phyloP scores from a whole-genome alignment of 1,140 invertebrate species.

The Drosophila ironensis region DNA sequence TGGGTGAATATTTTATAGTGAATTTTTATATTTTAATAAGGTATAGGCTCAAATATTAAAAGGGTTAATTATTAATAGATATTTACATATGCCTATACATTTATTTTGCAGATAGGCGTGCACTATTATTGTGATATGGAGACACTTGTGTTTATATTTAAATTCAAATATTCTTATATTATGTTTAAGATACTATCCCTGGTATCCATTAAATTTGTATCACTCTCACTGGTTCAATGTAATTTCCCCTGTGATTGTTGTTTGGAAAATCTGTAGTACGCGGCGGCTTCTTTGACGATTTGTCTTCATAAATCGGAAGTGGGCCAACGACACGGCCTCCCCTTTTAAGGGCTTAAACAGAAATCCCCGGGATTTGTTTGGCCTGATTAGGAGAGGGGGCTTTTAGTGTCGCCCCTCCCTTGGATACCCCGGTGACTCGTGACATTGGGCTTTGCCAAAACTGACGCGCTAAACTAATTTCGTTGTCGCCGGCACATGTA shows the following conservation, averaged over 20 bases:
- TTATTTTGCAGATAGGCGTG: too few species aligned
- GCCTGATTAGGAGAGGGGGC: slow-evolving; percentile 22
- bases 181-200: too few species aligned
- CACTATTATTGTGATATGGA: too few species aligned
- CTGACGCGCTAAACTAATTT: slow-evolving; percentile 74
- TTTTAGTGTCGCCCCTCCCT: slow-evolving; percentile 15
- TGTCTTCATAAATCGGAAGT: slow-evolving; percentile 51
- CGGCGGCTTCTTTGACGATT: slow-evolving; percentile 19
- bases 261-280: slow-evolving; percentile 6
- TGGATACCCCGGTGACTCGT: slow-evolving; percentile 8
- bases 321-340: slow-evolving; percentile 7
- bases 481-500: slow-evolving; percentile 68
- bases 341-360: slow-evolving; percentile 49
- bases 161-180: too few species aligned
- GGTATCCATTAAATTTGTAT: too few species aligned
- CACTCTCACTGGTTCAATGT: background rate
- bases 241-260: slow-evolving; percentile 18
- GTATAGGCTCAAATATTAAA: too few species aligned
- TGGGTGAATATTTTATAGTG: background rate
- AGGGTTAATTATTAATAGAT: too few species aligned
- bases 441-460: slow-evolving; percentile 29
- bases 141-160: too few species aligned
- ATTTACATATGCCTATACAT: too few species aligned
- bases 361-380: slow-evolving; percentile 27
- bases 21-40: background rate